These are phyloP conservation scores for Eumerus sabulonum DNA, from an alignment of 2,888 invertebrate genomes.

Conservation along the genomic window DNA sequence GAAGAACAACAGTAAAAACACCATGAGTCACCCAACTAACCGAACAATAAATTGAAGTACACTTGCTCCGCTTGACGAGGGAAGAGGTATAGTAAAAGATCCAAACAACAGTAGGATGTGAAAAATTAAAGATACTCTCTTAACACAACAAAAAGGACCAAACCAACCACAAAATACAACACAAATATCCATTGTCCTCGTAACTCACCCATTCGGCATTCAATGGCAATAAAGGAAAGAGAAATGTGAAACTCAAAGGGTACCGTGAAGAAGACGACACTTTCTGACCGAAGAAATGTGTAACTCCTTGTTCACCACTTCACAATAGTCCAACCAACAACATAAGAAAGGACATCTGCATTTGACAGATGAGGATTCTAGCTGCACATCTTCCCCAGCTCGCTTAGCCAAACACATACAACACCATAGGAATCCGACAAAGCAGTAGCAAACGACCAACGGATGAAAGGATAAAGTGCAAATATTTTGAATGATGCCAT, in stretches of 20 bases:
- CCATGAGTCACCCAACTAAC: background rate
- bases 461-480: constrained; percentile 57
- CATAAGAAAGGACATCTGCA: constrained; percentile 51
- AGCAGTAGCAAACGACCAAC: background rate
- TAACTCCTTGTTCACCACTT: constrained; percentile 48
- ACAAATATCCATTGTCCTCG: constrained; percentile 26
- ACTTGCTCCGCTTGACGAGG: background rate
- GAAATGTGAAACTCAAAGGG: background rate
- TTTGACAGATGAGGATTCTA: constrained; percentile 51
- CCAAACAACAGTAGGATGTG: constrained; percentile 37
- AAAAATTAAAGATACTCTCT: constrained; percentile 29
- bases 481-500: constrained; percentile 52
- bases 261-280: constrained; percentile 17
- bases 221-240: too few species aligned
- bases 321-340: constrained; percentile 22
- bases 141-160: background rate
- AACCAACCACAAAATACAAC: constrained; percentile 33
- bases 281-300: constrained; percentile 60
- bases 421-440: background rate
- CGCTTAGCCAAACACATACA: background rate
- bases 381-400: background rate
- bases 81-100: constrained; percentile 16
- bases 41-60: constrained; percentile 41
- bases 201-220: background rate
- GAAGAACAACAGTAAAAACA: constrained; percentile 2